phyloP scores from a whole-genome alignment of 2,888 invertebrate species.

The Eupithecia tripunctaria region DNA sequence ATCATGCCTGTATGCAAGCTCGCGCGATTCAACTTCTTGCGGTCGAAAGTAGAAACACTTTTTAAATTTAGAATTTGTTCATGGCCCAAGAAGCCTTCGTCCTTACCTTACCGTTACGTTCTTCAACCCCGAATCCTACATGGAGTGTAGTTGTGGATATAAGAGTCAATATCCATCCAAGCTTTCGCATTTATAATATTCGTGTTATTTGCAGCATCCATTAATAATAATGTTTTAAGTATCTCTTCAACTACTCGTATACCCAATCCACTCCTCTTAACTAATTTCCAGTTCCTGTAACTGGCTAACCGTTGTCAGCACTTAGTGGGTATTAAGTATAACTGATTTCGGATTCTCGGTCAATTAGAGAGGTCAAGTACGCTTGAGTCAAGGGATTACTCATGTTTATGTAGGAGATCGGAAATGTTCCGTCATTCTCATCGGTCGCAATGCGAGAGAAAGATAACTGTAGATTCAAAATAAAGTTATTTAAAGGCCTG shows the following conservation, averaged over 20 bases:
- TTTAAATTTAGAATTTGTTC: too few species aligned
- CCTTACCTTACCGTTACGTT: too few species aligned
- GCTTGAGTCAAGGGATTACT: background rate
- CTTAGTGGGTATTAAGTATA: background rate
- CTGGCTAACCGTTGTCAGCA: constrained; percentile 2
- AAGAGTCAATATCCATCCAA: too few species aligned
- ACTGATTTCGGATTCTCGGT: constrained; percentile 11
- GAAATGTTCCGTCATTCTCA: background rate
- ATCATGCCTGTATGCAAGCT: too few species aligned
- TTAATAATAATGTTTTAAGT: background rate
- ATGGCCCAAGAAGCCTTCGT: too few species aligned
- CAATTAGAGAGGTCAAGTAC: constrained; percentile 12
- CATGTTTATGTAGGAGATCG: background rate
- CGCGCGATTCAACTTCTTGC: too few species aligned
- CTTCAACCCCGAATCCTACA: too few species aligned
- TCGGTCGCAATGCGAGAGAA: too few species aligned
- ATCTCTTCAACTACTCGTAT: background rate
- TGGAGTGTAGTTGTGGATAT: too few species aligned
- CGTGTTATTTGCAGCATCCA: too few species aligned
- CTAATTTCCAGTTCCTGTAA: background rate
- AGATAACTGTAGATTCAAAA: background rate
- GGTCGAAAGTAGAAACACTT: too few species aligned
- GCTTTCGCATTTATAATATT: too few species aligned
- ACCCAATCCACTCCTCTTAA: background rate
- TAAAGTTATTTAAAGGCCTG: constrained; percentile 1